A percentile compares a stretch with the other conserved stretches of the same genome.
These are phyloP conservation scores for Rostratula benghalensis DNA, from an alignment of 2,113 vertebrate species.

Conservation along the genomic window DNA sequence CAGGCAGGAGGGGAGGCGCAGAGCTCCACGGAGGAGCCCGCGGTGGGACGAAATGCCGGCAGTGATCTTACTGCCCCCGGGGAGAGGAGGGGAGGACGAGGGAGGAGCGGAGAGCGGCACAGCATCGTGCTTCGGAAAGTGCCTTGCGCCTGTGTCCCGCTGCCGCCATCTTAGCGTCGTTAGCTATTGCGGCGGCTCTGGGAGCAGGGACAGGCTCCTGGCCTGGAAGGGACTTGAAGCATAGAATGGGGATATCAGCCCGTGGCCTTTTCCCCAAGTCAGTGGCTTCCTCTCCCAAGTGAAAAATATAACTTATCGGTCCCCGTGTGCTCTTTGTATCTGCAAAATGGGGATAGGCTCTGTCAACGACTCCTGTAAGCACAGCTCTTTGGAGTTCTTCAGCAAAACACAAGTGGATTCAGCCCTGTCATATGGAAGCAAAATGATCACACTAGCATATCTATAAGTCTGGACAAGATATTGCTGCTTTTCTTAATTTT, in stretches of 20 bases:
- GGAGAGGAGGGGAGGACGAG: too few species aligned
- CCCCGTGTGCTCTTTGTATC: fast-evolving
- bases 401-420: fast-evolving
- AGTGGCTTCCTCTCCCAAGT: background rate
- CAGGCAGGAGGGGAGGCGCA: too few species aligned
- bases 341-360: background rate
- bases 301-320: background rate
- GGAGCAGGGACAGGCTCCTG: fast-evolving
- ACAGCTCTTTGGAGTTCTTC: background rate
- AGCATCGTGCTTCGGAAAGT: fast-evolving
- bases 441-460: background rate
- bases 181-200: fast-evolving
- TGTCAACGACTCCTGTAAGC: background rate
- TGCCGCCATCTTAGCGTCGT: fast-evolving
- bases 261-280: background rate
- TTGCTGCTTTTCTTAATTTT: background rate
- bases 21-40: fast-evolving
- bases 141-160: fast-evolving
- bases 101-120: fast-evolving
- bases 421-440: background rate
- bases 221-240: fast-evolving
- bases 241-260: fast-evolving
- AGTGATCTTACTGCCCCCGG: fast-evolving
- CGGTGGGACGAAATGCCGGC: fast-evolving
- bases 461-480: background rate